Conservation (phyloP, 2,888 invertebrate species). For the Leucania comma region DNA sequence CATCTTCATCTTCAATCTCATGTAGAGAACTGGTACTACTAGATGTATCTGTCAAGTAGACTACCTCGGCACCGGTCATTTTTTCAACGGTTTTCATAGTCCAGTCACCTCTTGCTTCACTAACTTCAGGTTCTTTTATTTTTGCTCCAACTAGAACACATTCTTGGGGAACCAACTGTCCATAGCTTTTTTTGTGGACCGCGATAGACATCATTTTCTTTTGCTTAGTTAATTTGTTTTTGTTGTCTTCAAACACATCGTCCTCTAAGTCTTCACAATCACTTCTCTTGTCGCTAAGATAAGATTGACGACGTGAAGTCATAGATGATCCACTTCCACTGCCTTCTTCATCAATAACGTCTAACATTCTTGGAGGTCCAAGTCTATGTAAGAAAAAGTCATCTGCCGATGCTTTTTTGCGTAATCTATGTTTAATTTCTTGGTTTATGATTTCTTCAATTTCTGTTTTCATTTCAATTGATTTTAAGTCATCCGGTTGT, state of each 20-base stretch:
- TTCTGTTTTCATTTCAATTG: slow-evolving; percentile 85
- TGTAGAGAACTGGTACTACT: slow-evolving; percentile 91
- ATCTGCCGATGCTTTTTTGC: slow-evolving; percentile 84
- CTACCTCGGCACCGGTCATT: slow-evolving; percentile 92
- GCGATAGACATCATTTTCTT: slow-evolving; percentile 68
- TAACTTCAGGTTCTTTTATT: slow-evolving; percentile 89
- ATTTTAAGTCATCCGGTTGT: slow-evolving; percentile 81
- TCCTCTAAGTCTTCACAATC: slow-evolving; percentile 88
- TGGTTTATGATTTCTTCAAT: slow-evolving; percentile 85
- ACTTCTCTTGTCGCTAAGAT: slow-evolving; percentile 87
- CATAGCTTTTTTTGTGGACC: slow-evolving; percentile 78
- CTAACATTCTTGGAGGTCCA: slow-evolving; percentile 92
- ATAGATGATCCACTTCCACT: slow-evolving; percentile 91
- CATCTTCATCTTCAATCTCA: slow-evolving; percentile 88
- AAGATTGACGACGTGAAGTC: slow-evolving; percentile 89
- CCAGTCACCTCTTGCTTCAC: slow-evolving; percentile 91
- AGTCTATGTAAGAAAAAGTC: slow-evolving; percentile 84
- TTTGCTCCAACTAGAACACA: slow-evolving; percentile 92
- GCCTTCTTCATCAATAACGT: slow-evolving; percentile 95
- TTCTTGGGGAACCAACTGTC: slow-evolving; percentile 82
- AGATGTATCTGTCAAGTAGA: slow-evolving; percentile 93
- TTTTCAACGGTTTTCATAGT: slow-evolving; percentile 87
- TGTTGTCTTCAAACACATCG: slow-evolving; percentile 85
- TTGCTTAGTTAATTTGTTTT: slow-evolving; percentile 70
- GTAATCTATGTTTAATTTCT: slow-evolving; percentile 83